phyloP scores from a whole-genome alignment of 2,888 invertebrate species.

The Luperina testacea region DNA sequence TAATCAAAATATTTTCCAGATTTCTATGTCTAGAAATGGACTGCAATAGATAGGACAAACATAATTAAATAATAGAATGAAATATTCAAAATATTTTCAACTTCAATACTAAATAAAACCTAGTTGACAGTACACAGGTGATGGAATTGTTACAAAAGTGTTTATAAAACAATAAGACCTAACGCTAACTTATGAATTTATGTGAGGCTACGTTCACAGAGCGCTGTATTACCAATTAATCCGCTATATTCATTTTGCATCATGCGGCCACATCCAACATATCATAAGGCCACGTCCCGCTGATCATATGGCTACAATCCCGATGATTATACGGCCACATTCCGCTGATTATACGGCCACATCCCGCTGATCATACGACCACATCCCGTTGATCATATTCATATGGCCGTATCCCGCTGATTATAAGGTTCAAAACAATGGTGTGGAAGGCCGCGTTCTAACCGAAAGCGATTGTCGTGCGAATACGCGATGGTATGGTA shows the following conservation, averaged over 20 bases:
- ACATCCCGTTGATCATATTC: not conserved
- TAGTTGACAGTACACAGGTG: conserved; percentile 60
- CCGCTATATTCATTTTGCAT: not conserved
- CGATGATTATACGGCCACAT: not conserved
- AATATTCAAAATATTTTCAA: conserved; percentile 22
- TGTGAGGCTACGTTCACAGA: not conserved
- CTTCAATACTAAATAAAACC: conserved; percentile 39
- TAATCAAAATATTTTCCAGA: not conserved
- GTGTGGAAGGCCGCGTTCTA: not conserved
- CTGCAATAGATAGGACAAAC: no score
- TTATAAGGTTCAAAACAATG: not conserved
- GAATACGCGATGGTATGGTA: not conserved
- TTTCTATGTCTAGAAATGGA: not conserved
- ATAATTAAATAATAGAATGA: not conserved
- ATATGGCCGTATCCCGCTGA: not conserved
- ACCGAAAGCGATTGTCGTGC: not conserved
- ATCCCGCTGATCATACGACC: not conserved
- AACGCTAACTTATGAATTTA: conserved; percentile 45
- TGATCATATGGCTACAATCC: not conserved
- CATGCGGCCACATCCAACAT: not conserved
- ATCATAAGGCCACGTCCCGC: not conserved
- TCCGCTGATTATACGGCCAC: not conserved
- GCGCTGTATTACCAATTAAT: not conserved
- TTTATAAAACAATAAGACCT: conserved; percentile 64
- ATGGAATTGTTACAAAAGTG: conserved; percentile 48